Percentiles rank a stretch among this genome's conserved stretches.
Evolutionary conservation across 2,113 vertebrate genomes (phyloP).

Genomic region (Cichladusa arquata): DNA sequence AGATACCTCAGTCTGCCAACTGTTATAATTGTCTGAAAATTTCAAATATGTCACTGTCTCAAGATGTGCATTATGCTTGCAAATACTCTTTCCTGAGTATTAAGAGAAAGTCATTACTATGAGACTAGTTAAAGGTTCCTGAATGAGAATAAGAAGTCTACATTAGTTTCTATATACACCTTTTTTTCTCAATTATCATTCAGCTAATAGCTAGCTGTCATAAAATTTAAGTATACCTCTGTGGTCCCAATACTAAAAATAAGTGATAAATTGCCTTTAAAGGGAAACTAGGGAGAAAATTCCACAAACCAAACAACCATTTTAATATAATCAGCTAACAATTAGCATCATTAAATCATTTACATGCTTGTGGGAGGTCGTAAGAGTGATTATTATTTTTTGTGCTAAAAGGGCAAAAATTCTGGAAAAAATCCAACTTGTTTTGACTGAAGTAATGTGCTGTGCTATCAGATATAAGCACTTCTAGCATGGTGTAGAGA

Average conservation of each 20-base stretch:
- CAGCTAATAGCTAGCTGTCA: neutral
- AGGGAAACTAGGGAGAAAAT: neutral
- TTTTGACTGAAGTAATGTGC: neutral
- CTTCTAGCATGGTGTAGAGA: neutral
- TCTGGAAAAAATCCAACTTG: neutral
- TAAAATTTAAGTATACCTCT: neutral
- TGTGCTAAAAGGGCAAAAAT: neutral
- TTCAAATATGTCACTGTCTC: neutral
- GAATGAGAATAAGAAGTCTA: neutral
- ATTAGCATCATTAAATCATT: neutral
- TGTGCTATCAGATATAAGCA: neutral
- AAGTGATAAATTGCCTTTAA: neutral
- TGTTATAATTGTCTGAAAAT: neutral
- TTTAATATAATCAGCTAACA: neutral
- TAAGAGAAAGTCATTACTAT: neutral
- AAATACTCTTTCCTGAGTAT: neutral
- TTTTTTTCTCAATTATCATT: neutral
- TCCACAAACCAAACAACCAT: neutral
- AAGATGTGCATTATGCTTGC: neutral
- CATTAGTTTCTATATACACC: neutral
- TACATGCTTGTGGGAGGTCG: rapidly evolving
- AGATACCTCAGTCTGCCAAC: neutral
- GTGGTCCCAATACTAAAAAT: neutral
- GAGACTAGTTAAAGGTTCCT: neutral
- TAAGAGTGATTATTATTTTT: neutral